phyloP scores from a whole-genome alignment of 2,113 vertebrate genomes.

The Phalacrocorax brasilianus region DNA sequence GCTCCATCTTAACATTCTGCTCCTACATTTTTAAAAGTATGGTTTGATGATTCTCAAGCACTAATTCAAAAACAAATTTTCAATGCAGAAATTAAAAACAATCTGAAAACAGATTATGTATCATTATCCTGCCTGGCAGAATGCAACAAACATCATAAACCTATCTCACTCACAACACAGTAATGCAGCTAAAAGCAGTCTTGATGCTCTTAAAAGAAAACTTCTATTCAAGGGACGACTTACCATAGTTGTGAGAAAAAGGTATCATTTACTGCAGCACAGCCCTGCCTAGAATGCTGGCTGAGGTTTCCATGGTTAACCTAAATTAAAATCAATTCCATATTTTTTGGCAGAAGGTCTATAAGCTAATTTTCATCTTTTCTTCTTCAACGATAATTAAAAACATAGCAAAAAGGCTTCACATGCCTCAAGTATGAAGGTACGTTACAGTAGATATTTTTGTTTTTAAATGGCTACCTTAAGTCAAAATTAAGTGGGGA shows the following conservation, averaged over 20 bases:
- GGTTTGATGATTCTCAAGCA: neutral
- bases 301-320: constrained; percentile 46
- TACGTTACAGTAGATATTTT: neutral
- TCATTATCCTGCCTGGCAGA: neutral
- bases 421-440: neutral
- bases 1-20: neutral
- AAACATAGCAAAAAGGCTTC: neutral
- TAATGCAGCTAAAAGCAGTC: neutral
- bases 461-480: neutral
- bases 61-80: constrained; percentile 26
- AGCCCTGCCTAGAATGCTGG: neutral
- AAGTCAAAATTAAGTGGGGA: constrained; percentile 44
- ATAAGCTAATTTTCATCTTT: constrained; percentile 30
- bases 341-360: constrained; percentile 26
- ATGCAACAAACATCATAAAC: neutral
- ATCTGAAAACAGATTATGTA: constrained; percentile 23
- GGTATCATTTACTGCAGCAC: neutral
- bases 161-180: neutral
- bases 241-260: neutral
- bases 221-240: neutral
- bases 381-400: constrained; percentile 25
- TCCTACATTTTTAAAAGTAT: neutral
- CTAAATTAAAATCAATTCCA: constrained; percentile 54
- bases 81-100: constrained; percentile 19
- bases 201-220: constrained; percentile 11